Percentiles rank a stretch among this genome's conserved stretches.
Evolutionary conservation across 2,797 vertebrate genomes (phyloP).

Genomic region (Distichodus sexfasciatus): DNA sequence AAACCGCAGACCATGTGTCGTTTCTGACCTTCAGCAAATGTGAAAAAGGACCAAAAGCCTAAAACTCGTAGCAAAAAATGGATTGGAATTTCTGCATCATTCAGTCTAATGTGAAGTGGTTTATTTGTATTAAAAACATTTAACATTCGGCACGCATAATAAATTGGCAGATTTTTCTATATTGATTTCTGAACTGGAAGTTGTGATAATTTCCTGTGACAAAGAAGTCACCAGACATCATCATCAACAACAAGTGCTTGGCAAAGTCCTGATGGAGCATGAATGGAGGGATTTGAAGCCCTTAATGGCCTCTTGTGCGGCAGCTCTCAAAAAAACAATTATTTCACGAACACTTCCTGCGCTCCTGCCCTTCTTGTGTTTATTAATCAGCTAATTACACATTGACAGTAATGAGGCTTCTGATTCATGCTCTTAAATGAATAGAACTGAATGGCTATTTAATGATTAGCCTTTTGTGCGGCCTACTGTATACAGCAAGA

Average conservation of each 20-base stretch:
- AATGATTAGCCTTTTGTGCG: constrained; percentile 80
- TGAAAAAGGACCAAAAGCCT: constrained; percentile 27
- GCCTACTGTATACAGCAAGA: constrained; percentile 27
- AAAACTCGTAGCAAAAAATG: not conserved
- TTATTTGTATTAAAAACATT: not conserved
- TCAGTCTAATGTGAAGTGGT: too few relatives aligned
- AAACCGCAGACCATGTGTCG: constrained; percentile 29
- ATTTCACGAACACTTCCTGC: constrained; percentile 70
- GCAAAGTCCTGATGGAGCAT: constrained; percentile 66
- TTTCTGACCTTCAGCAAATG: constrained; percentile 18
- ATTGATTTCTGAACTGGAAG: not conserved
- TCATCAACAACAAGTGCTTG: constrained; percentile 53
- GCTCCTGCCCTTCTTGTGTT: constrained; percentile 69
- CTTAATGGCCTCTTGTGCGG: constrained; percentile 76
- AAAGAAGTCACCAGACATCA: constrained; percentile 23
- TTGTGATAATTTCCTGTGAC: not conserved
- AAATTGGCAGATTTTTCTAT: not conserved
- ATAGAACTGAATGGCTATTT: constrained; percentile 77
- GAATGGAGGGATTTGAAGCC: constrained; percentile 70
- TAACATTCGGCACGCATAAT: not conserved
- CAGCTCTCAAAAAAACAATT: constrained; percentile 77
- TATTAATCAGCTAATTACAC: constrained; percentile 87
- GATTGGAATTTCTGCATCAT: too few relatives aligned
- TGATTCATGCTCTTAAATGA: constrained; percentile 82
- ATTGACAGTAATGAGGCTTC: constrained; percentile 80